These are phyloP conservation scores for Adelges cooleyi DNA, from an alignment of 1,140 invertebrate species.

Conservation along the genomic window DNA sequence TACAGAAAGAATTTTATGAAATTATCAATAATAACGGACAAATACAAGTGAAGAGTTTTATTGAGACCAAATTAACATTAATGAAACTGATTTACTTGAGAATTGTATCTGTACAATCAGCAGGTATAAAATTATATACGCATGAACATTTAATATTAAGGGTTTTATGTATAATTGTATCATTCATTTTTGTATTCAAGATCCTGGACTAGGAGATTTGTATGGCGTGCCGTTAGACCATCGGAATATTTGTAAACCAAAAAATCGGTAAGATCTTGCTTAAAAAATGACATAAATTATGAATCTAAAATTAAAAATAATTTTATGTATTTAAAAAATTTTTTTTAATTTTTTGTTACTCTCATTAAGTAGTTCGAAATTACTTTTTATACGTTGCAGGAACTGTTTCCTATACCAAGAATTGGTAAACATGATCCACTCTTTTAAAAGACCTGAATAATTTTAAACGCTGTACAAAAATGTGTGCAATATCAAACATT, in stretches of 20 bases:
- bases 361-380: too few species aligned
- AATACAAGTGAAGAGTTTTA: conserved; percentile 50
- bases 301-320: too few species aligned
- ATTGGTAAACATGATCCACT: conserved; percentile 33
- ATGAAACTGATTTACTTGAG: conserved; percentile 55
- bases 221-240: conserved; percentile 55
- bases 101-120: conserved; percentile 54
- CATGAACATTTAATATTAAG: too few species aligned
- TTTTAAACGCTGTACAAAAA: too few species aligned
- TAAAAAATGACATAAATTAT: too few species aligned
- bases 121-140: conserved; percentile 41
- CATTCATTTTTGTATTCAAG: too few species aligned
- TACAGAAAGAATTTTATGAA: conserved; percentile 46
- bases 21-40: conserved; percentile 40
- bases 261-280: conserved; percentile 38
- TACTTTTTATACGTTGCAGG: too few species aligned
- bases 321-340: too few species aligned
- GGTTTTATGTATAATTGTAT: too few species aligned
- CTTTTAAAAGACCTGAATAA: too few species aligned
- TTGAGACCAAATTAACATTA: conserved; percentile 53
- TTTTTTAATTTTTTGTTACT: too few species aligned
- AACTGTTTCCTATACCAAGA: conserved; percentile 53
- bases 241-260: conserved; percentile 58
- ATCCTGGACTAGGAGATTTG: conserved; percentile 52
- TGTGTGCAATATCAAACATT: too few species aligned